Evolutionary conservation across 2,113 vertebrate genomes (phyloP), one percentile per base, ranked within the genome.

Genomic region (Accipiter cooperii): DNA sequence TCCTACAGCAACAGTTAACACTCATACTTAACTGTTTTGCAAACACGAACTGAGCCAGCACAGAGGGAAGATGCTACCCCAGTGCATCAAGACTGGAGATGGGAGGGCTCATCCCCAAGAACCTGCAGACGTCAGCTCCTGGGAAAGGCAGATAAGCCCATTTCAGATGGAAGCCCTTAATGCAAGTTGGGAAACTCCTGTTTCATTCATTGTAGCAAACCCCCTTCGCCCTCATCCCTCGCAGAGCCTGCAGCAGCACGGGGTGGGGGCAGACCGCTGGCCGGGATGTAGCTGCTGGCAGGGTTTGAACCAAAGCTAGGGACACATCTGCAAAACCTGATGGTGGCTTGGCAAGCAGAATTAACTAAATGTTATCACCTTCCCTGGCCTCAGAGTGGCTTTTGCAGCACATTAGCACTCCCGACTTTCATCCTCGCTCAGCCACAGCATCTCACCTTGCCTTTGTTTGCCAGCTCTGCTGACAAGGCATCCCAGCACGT

Each of bases 171-270:
- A 61, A 17, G 4, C 17, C 28, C 18, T 71, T 49, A 13, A 47
- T 13, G 20, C 24, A n/a, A 51, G 13, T n/a, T 83, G 61, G 74
- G n/a, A 79, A 87, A 71, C 12, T 68, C 57, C 38, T 7, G 4
- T 49, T 83, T 57, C 36, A 17, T 21, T 87, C 71, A 25, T 24
- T 28, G 17, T 22, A 76, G 42, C 38, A 69, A 49, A 47, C 10
- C 11, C n/a, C 24, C 36, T 60, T 78, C 47, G 19, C 42, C 38
- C 46, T n/a, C 34, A 9, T 18, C 10, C 57, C 69, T 64, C 1
- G 0, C 46, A 60, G 40, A 84, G 44, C n/a, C 60, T 9, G 51
- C 0, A 2, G 64, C 46, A 64, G 64, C 1, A 2, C 4, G 1
- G 51, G 51, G n/a, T n/a, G 21, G 17, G 6, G 44, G 47, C 36